Evolutionary conservation across 2,113 vertebrate species (phyloP).

Genomic region (Alosa alosa): DNA sequence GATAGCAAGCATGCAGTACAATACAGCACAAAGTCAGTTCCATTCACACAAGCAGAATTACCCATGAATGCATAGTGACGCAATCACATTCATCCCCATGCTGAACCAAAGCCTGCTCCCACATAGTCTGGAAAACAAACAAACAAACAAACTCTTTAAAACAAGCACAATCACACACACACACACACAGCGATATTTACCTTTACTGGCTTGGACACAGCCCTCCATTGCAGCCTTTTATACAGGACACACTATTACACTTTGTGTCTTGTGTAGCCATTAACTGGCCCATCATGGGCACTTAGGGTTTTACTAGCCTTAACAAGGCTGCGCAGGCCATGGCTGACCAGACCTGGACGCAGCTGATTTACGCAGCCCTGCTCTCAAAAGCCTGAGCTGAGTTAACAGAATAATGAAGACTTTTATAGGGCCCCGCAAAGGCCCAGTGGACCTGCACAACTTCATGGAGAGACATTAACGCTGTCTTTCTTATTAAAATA

Average conservation of each 20-base stretch:
- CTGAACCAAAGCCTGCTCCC: background rate
- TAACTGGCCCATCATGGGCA: background rate
- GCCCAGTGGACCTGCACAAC: background rate
- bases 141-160: background rate
- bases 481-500: slow-evolving; percentile 16
- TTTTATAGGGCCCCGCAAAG: background rate
- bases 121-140: background rate
- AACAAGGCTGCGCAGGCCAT: background rate
- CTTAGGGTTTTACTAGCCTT: background rate
- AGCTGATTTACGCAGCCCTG: background rate
- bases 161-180: background rate
- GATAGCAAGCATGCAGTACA: no score
- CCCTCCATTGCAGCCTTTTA: background rate
- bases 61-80: background rate
- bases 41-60: background rate
- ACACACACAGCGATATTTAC: background rate
- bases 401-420: slow-evolving; percentile 13
- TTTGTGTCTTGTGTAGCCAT: background rate
- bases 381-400: background rate
- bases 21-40: background rate
- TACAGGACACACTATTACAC: background rate
- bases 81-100: background rate
- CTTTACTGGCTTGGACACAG: background rate
- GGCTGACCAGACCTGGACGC: background rate
- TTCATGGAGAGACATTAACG: background rate